These are phyloP conservation scores for Serranus cabrilla DNA, from an alignment of 2,797 vertebrate genomes.

Conservation along the genomic window DNA sequence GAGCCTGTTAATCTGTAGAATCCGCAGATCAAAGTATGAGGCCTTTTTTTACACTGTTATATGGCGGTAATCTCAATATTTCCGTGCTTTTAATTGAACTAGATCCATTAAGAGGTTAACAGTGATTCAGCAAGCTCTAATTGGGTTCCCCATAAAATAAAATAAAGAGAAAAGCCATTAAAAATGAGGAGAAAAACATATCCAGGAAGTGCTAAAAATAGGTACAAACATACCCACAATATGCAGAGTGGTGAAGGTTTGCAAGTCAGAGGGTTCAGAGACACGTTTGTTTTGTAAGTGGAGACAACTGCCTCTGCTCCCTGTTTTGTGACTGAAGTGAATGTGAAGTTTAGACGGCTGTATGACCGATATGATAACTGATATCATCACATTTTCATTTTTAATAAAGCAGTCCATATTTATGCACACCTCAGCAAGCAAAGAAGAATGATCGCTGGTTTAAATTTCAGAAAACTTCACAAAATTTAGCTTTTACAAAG, in stretches of 20 bases:
- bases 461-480: too few species aligned
- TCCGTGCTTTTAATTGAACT: constrained; percentile 44
- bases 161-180: constrained; percentile 39
- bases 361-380: too few species aligned
- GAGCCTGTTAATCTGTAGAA: constrained; percentile 51
- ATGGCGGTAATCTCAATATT: constrained; percentile 16
- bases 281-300: background rate
- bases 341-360: too few species aligned
- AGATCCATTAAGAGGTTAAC: constrained; percentile 36
- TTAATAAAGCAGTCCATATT: too few species aligned
- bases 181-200: constrained; percentile 30
- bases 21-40: constrained; percentile 53
- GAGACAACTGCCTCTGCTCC: too few species aligned
- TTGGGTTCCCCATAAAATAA: constrained; percentile 35
- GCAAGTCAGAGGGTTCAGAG: background rate
- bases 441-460: too few species aligned
- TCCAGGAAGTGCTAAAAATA: constrained; percentile 5
- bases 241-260: constrained; percentile 14
- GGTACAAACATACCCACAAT: background rate
- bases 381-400: too few species aligned
- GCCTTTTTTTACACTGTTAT: constrained; percentile 31
- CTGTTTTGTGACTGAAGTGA: too few species aligned
- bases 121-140: constrained; percentile 23
- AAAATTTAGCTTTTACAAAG: too few species aligned
- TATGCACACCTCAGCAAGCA: too few species aligned